Percentiles rank a stretch among this genome's conserved stretches.
These are phyloP conservation scores for Sebastolobus altivelis DNA, from an alignment of 2,797 vertebrate species.

Conservation along the genomic window DNA sequence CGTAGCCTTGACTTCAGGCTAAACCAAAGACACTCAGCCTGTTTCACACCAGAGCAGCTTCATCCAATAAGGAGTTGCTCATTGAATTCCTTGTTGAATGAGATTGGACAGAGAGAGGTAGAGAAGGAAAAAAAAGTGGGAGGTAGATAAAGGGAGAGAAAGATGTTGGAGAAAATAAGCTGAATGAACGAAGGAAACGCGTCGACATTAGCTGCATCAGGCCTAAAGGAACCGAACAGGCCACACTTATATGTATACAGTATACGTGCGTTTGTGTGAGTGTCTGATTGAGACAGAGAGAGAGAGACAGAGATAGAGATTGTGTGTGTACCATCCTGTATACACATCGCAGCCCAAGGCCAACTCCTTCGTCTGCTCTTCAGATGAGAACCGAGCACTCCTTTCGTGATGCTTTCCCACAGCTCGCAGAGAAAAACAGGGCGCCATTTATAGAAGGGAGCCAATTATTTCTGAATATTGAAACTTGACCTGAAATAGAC, in stretches of 20 bases:
- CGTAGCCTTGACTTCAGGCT: constrained; percentile 59
- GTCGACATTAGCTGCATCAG: constrained; percentile 47
- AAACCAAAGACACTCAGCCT: constrained; percentile 36
- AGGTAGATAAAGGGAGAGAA: constrained; percentile 14
- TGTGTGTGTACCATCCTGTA: constrained; percentile 32
- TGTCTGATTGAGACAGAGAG: constrained; percentile 5
- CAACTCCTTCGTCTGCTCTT: constrained; percentile 57
- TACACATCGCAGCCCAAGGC: constrained; percentile 59
- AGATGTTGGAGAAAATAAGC: constrained; percentile 31
- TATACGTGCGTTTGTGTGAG: neutral
- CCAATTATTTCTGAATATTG: constrained; percentile 67
- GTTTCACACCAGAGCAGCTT: constrained; percentile 59
- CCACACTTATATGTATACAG: neutral
- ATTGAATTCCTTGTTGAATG: constrained; percentile 63
- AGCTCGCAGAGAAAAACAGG: constrained; percentile 52
- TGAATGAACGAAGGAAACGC: constrained; percentile 51
- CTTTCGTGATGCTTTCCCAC: constrained; percentile 45
- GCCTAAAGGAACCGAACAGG: constrained; percentile 37
- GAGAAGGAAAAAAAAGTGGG: constrained; percentile 9
- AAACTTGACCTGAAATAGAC: constrained; percentile 63
- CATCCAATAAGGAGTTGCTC: constrained; percentile 65
- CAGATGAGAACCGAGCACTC: constrained; percentile 62
- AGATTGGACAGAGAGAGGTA: constrained; percentile 38
- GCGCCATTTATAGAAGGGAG: constrained; percentile 62
- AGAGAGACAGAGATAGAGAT: neutral